These are phyloP conservation scores for Eulithis prunata DNA, from an alignment of 2,888 invertebrate species.

Conservation along the genomic window DNA sequence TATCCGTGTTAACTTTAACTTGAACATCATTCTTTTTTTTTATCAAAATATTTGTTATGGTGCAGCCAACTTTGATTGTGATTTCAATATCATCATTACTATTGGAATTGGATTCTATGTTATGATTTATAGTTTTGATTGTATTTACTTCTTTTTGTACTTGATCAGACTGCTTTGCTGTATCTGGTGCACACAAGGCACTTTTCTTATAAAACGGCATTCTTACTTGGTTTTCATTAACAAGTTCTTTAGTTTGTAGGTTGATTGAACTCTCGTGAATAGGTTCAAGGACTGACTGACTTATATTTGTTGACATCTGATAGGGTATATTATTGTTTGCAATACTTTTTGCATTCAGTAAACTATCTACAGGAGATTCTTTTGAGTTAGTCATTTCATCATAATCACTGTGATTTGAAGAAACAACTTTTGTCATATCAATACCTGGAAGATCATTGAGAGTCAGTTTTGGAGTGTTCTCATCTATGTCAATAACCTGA, in stretches of 20 bases:
- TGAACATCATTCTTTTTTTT: slow-evolving; percentile 68
- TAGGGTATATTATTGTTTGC: slow-evolving; percentile 10
- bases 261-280: slow-evolving; percentile 3
- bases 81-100: slow-evolving; percentile 69
- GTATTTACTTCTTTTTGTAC: slow-evolving; percentile 33
- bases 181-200: slow-evolving; percentile 40
- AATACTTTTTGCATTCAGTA: slow-evolving; percentile 10
- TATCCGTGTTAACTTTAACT: slow-evolving; percentile 67
- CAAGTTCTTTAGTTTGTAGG: neutral
- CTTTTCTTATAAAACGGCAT: slow-evolving; percentile 65
- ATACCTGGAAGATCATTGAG: slow-evolving; percentile 24
- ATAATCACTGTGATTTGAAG: slow-evolving; percentile 24
- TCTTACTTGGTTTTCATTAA: slow-evolving; percentile 32
- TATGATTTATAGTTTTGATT: slow-evolving; percentile 42
- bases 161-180: slow-evolving; percentile 23
- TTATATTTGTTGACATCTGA: slow-evolving; percentile 10
- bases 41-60: slow-evolving; percentile 68
- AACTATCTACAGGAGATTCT: slow-evolving; percentile 3
- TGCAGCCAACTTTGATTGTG: slow-evolving; percentile 70
- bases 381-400: slow-evolving; percentile 13
- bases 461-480: slow-evolving; percentile 55
- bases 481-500: slow-evolving; percentile 58
- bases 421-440: slow-evolving; percentile 27
- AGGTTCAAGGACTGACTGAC: slow-evolving; percentile 22
- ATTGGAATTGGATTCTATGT: slow-evolving; percentile 43